Evolutionary conservation across 2,888 invertebrate species (phyloP).

Genomic region (Cheilosia vernalis): DNA sequence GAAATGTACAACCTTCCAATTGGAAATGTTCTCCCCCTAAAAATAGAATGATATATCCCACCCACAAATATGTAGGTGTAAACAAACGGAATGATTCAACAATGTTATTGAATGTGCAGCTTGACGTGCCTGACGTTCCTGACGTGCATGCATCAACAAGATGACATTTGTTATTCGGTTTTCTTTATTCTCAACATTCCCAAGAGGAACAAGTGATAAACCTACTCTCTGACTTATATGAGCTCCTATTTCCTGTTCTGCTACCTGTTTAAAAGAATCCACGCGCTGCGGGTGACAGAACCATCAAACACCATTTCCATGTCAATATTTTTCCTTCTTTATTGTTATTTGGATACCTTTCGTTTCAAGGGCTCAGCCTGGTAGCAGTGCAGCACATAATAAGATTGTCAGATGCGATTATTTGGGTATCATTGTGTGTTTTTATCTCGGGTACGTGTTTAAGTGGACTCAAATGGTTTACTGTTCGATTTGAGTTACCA

Average conservation of each 20-base stretch:
- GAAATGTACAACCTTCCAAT: no score
- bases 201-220: constrained; percentile 19
- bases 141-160: constrained; percentile 42
- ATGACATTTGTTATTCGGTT: constrained; percentile 50
- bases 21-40: no score
- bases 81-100: constrained; percentile 13
- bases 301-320: constrained; percentile 22
- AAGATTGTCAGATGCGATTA: constrained; percentile 45
- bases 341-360: constrained; percentile 41
- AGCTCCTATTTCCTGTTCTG: constrained; percentile 36
- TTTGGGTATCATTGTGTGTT: constrained; percentile 21
- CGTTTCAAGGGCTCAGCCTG: constrained; percentile 7
- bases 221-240: constrained; percentile 17
- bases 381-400: constrained; percentile 15
- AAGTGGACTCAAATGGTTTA: constrained; percentile 37
- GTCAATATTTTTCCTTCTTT: constrained; percentile 54
- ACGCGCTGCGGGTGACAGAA: constrained; percentile 36
- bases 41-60: no score
- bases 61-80: background rate
- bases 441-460: constrained; percentile 1
- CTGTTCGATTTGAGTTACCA: constrained; percentile 11
- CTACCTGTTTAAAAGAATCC: constrained; percentile 54
- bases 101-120: background rate
- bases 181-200: constrained; percentile 26
- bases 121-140: constrained; percentile 15